phyloP scores from a whole-genome alignment of 2,113 vertebrate genomes.

The Onychorhynchus coronatus region DNA sequence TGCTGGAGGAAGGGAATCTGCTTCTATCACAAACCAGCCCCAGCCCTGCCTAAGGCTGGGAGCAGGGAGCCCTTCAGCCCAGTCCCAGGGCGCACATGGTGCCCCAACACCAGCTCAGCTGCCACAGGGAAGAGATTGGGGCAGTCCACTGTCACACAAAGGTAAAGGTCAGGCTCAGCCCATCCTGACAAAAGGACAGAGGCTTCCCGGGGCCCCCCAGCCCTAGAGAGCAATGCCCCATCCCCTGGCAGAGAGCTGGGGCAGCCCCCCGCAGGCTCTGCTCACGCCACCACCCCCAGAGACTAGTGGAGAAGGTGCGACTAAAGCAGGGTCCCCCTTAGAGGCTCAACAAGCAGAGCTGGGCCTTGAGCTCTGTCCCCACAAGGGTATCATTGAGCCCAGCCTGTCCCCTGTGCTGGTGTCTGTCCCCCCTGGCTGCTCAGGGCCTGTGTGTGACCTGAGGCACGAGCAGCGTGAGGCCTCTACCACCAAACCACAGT shows the following conservation, averaged over 20 bases:
- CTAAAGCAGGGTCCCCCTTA: neutral
- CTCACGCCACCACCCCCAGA: neutral
- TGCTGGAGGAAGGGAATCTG: neutral
- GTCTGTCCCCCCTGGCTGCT: neutral
- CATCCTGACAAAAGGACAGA: neutral
- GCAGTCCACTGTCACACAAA: fast-evolving
- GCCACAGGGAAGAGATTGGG: fast-evolving
- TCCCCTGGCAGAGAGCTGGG: neutral
- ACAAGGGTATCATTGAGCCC: fast-evolving
- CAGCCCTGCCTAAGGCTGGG: neutral
- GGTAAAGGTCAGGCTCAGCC: neutral
- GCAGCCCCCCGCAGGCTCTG: neutral
- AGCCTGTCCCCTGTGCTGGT: fast-evolving
- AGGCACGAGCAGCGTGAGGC: neutral
- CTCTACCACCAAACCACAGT: neutral
- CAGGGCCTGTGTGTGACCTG: fast-evolving
- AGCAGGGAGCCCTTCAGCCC: neutral
- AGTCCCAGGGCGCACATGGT: too few species aligned
- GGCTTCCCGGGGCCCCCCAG: neutral
- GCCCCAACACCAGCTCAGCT: too few species aligned
- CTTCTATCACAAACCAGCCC: neutral
- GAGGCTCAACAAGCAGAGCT: neutral
- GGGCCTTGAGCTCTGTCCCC: neutral
- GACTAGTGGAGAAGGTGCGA: neutral
- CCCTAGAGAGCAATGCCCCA: neutral